Evolutionary conservation across 2,113 vertebrate species (phyloP).

Genomic region (Ceyx margarethae): DNA sequence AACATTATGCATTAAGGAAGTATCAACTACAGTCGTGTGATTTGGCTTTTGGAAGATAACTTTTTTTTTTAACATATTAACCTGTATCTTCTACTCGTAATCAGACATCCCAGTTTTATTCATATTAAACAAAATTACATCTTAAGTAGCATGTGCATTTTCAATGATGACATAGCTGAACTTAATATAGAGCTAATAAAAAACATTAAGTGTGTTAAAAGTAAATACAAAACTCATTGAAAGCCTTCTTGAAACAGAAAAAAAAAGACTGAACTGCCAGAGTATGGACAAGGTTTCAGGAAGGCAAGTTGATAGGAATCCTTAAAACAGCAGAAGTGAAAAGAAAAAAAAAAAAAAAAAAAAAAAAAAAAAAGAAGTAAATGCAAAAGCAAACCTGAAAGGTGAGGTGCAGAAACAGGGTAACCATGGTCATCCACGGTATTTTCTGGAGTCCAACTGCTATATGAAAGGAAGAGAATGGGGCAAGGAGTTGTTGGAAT

Average conservation of each 20-base stretch:
- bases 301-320: not conserved
- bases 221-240: not conserved
- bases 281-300: not conserved
- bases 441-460: not conserved
- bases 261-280: not conserved
- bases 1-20: not conserved
- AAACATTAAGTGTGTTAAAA: not conserved
- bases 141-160: not conserved
- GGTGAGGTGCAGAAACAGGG: not conserved
- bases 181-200: not conserved
- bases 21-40: not conserved
- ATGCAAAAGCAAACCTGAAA: not conserved
- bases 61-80: not conserved
- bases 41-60: not conserved
- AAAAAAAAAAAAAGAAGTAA: not conserved
- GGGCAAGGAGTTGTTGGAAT: not conserved
- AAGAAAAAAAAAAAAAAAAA: not conserved
- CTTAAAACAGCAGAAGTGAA: not conserved
- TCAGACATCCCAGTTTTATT: not conserved
- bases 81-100: not conserved
- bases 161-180: not conserved
- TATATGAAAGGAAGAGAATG: not conserved
- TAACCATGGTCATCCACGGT: not conserved
- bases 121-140: not conserved
- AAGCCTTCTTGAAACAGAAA: not conserved